Evolutionary conservation across 2,888 invertebrate genomes (phyloP).

Genomic region (Thymelicus lineola): DNA sequence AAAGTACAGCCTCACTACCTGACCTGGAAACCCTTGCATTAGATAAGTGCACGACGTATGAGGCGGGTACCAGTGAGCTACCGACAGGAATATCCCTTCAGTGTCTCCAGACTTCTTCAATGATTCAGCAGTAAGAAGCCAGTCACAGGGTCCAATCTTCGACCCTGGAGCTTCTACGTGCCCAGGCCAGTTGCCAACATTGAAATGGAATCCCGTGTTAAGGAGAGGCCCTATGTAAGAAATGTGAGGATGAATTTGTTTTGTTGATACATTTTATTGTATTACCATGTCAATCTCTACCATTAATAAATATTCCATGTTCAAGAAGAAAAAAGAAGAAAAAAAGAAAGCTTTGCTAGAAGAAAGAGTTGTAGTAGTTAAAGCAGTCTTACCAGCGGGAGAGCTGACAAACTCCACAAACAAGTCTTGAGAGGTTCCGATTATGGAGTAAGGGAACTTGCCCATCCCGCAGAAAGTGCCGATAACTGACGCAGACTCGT

Average conservation of each 20-base stretch:
- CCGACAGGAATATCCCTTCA: slow-evolving; percentile 95
- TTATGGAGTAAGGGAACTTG: slow-evolving; percentile 97
- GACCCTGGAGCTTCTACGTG: slow-evolving; percentile 96
- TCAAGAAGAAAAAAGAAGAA: too few species aligned
- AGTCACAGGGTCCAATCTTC: slow-evolving; percentile 94
- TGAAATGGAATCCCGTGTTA: slow-evolving; percentile 97
- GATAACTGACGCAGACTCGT: slow-evolving; percentile 94
- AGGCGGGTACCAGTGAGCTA: slow-evolving; percentile 97
- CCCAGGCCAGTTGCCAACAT: slow-evolving; percentile 97
- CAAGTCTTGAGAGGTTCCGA: slow-evolving; percentile 95
- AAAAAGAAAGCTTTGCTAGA: too few species aligned
- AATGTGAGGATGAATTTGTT: not conserved
- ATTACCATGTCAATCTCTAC: too few species aligned
- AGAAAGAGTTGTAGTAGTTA: not conserved
- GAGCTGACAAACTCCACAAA: slow-evolving; percentile 96
- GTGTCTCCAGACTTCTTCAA: slow-evolving; percentile 91
- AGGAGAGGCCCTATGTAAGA: slow-evolving; percentile 88
- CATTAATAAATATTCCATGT: too few species aligned
- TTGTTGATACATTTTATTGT: not conserved
- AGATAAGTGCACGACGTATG: slow-evolving; percentile 96
- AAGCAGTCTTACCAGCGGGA: slow-evolving; percentile 87
- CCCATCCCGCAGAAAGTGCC: slow-evolving; percentile 97
- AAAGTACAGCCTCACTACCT: slow-evolving; percentile 95
- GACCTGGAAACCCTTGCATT: slow-evolving; percentile 93
- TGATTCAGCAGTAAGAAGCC: slow-evolving; percentile 93